Conservation (phyloP, 2,888 invertebrate species). For the Platycheirus albimanus region DNA sequence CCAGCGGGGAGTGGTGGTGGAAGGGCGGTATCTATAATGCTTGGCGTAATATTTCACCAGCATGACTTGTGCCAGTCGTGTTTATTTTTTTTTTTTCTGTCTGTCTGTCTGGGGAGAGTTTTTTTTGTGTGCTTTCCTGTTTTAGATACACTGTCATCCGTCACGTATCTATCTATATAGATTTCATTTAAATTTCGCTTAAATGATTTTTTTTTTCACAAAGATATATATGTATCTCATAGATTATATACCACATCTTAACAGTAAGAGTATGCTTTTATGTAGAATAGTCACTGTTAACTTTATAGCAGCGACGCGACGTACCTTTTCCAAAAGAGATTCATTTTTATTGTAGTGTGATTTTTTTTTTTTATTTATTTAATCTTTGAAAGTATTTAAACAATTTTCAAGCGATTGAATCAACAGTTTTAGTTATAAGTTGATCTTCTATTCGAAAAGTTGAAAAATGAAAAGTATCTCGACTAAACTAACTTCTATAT, state of each 20-base stretch:
- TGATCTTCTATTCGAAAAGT: slow-evolving; percentile 55
- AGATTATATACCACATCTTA: slow-evolving; percentile 16
- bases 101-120: slow-evolving; percentile 10
- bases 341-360: slow-evolving; percentile 55
- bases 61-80: slow-evolving; percentile 40
- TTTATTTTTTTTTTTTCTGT: slow-evolving; percentile 29
- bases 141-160: slow-evolving; percentile 40
- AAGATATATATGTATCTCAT: background rate
- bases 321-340: slow-evolving; percentile 55
- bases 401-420: slow-evolving; percentile 57
- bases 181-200: slow-evolving; percentile 56
- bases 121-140: slow-evolving; percentile 61
- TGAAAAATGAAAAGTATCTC: slow-evolving; percentile 10
- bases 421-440: slow-evolving; percentile 67
- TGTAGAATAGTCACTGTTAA: slow-evolving; percentile 47
- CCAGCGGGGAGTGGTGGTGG: background rate
- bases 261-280: slow-evolving; percentile 23
- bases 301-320: background rate
- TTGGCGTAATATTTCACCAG: slow-evolving; percentile 43
- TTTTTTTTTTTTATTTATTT: slow-evolving; percentile 29
- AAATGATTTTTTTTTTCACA: slow-evolving; percentile 21
- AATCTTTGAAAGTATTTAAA: slow-evolving; percentile 62
- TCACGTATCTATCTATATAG: slow-evolving; percentile 29
- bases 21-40: background rate
- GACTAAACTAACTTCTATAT: background rate